A percentile compares a stretch with the other conserved stretches of the same genome.
phyloP scores from a whole-genome alignment of 2,888 invertebrate species.

The Drosophila glabriapex region DNA sequence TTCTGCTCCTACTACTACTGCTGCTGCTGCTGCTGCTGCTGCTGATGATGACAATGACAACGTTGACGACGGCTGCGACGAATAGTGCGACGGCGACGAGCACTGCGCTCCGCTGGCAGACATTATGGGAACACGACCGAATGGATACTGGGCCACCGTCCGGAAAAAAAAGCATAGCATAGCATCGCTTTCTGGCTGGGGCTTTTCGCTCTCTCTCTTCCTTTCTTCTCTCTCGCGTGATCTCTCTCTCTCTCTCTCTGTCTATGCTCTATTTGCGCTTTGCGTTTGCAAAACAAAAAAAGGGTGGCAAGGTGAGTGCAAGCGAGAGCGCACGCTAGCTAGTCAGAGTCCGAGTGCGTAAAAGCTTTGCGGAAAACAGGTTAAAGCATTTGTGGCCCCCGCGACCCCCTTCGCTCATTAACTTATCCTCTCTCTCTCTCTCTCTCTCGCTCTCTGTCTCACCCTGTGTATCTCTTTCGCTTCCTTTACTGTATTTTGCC shows the following conservation, averaged over 20 bases:
- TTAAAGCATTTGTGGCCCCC: conserved; percentile 70
- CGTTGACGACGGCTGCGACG: conserved; percentile 78
- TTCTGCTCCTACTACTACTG: conserved; percentile 38
- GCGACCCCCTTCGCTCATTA: conserved; percentile 33
- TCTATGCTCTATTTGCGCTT: conserved; percentile 52
- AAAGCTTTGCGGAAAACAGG: conserved; percentile 78
- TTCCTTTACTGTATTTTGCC: conserved; percentile 59
- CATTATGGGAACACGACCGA: conserved; percentile 85
- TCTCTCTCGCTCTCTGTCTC: conserved; percentile 18
- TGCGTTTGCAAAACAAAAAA: conserved; percentile 29
- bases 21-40: conserved; percentile 46
- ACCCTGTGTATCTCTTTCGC: conserved; percentile 13
- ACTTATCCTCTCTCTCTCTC: conserved; percentile 8
- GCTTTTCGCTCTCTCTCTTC: conserved; percentile 16
- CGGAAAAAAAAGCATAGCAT: conserved; percentile 49
- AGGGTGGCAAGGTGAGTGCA: conserved; percentile 65
- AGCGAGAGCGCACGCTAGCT: conserved; percentile 29
- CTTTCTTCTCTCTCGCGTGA: conserved; percentile 5
- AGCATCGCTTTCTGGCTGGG: conserved; percentile 51
- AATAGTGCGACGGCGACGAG: conserved; percentile 61
- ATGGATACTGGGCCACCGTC: conserved; percentile 85
- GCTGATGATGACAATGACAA: conserved; percentile 73
- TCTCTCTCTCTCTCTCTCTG: conserved; percentile 8
- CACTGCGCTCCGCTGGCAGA: conserved; percentile 78
- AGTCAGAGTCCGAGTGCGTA: conserved; percentile 64